Evolutionary conservation across 2,113 vertebrate genomes (phyloP), one percentile per base, ranked within the genome.

Genomic region (Vidua chalybeata): DNA sequence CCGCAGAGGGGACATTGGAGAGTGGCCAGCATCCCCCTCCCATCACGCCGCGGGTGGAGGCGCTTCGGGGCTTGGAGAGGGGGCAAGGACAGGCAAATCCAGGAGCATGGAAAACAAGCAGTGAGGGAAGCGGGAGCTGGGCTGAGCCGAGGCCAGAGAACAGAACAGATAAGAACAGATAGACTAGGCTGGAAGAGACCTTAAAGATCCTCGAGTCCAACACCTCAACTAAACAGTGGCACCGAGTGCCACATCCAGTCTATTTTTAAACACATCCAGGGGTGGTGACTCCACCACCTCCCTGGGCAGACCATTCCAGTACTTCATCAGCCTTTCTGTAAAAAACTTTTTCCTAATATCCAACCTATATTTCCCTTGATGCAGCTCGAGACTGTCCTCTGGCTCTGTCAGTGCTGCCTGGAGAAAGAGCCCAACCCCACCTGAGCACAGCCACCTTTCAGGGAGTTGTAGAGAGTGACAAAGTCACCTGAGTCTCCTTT

Each of bases 1-100:
- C 7, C 0, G 0, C 27, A 33, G 37, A 63, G 4, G 33, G 58
- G 66, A 59, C 0, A 1, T 1, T 18, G 8, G 54, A 8, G 27
- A 16, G 16, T 6, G 37, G 15, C 28, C 30, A 4, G 31, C 19
- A 14, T 49, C 28, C 66, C 49, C 2, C 12, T 78, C 61, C 48
- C 56, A 41, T 21, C 67, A 55, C 45, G 18, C 6, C 0, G 0
- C 1, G 6, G 71, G 11, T 0, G 0, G 31, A 55, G 31, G 30
- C 8, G 7, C 55, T 15, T 30, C 2, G 0, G 23, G 66, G 45
- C 48, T 46, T 4, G 15, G 39, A 56, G 52, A 61, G 21, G 15
- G 45, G 3, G 3, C 13, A 35, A 35, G 26, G 43, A 30, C 6
- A 16, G 43, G 5, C 6, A 37, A 64, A 56, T 7, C 14, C 21